Base-by-base conservation (phyloP, 30 jellyfish, hydroid and myxozoan genomes). In the Pelagia noctiluca region DNA sequence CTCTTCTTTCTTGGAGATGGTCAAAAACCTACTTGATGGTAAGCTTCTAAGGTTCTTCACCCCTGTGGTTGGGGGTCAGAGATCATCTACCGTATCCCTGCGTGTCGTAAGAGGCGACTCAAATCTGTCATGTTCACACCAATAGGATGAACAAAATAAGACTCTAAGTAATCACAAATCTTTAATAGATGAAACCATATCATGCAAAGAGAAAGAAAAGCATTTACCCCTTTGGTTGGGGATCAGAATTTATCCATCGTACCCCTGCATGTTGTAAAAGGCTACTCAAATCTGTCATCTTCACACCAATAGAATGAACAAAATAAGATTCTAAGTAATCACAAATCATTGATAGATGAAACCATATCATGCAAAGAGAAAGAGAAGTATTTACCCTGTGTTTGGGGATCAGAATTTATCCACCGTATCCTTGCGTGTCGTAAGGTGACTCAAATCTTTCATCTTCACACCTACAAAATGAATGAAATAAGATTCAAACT, bases 381-480 rank as follows among this genome's bases (percentile, higher is more conserved):
- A 42, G 16, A 42, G 12, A 42, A 42, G 16, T 5, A 42, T 5
- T 42, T 8, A 42, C 57, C 57, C n/a, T n/a, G n/a, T n/a, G n/a
- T n/a, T n/a, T n/a, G n/a, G n/a, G n/a, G n/a, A n/a, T n/a, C n/a
- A n/a, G n/a, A n/a, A n/a, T n/a, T n/a, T n/a, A n/a, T n/a, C n/a
- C n/a, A n/a, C n/a, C n/a, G n/a, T n/a, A n/a, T n/a, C n/a, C n/a
- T n/a, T n/a, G n/a, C n/a, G n/a, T n/a, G n/a, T n/a, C n/a, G n/a
- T n/a, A n/a, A n/a, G n/a, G n/a, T n/a, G n/a, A n/a, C 96, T 94
- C 99, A 73, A 94, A 94, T 52, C 99, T 76, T 52, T 94, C 99
- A 83, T 94, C 99, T 94, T 94, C 99, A 71, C 99, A 94, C 50
- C 96, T 87, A 61, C 62, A 35, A 76, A 76, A 65, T n/a, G n/a